Base-by-base conservation (phyloP, 1,140 invertebrate species). In the Eriocheir sinensis region DNA sequence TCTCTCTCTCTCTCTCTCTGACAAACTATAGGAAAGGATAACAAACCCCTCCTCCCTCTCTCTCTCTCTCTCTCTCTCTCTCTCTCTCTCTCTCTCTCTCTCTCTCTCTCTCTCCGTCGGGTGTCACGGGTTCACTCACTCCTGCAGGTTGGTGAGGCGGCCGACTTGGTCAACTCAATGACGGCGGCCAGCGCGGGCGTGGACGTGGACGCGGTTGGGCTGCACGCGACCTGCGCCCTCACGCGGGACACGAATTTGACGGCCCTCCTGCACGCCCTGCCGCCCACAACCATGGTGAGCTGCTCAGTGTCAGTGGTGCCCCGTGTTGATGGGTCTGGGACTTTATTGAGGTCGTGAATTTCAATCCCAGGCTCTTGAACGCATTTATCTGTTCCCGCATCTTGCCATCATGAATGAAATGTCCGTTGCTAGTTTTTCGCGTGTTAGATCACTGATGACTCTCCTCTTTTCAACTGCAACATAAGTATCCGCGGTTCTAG, bases 171-270 rank as follows among this genome's bases (percentile, higher is more conserved):
- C 17, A 44, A 27, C 9, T 93, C 91, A 0, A 88, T 30, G n/a
- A 95, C 95, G 21, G 95, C 95, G 0, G 27, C 41, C 2, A 83
- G 91, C 48, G 95, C 95, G 2, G 89, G 81, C 0, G 92, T 95
- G 27, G 92, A 93, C 53, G 92, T 93, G 9, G 92, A 91, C n/a
- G 44, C 88, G 27, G 79, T 81, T 4, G 95, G 95, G 0, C 38
- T 95, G 21, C 95, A 95, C 81, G 92, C 81, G 6, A 94, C 92
- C 0, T 93, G 92, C 32, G 92, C 92, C 34, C 92, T 91, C 2
- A 89, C 81, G 86, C 80, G 89, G 21, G 92, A 85, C 17, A 93
- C 95, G 0, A 95, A 93, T 81, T 41, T 93, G 44, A 95, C 95
- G 0, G 32, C 32, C 30, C 89, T 95, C 79, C n/a, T 92, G 9